Evolutionary conservation across 2,888 invertebrate genomes (phyloP), one percentile per base, ranked within the genome.

Genomic region (Acanthosepion pharaonis): DNA sequence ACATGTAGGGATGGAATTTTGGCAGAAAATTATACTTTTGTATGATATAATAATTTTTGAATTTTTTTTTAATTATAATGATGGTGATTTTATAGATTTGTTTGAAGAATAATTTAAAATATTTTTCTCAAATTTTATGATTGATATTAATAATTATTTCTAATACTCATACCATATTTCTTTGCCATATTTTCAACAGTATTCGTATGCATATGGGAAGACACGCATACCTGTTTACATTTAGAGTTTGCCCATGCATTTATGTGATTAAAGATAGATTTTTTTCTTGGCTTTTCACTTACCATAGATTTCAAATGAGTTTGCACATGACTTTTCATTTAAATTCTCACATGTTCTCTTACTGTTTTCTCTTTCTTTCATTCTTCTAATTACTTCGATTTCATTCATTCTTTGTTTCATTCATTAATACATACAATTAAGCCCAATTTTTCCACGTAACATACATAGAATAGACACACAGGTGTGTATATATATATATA

Each of bases 21-120:
- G n/a, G 78, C n/a, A n/a, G 33, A 78, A 78, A 78, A 78, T n/a
- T 78, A 78, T 78, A 78, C 78, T 78, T 78, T 78, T 78, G 78
- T 15, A 78, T 78, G n/a, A n/a, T 78, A 15, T n/a, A 78, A 78
- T 78, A 78, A 78, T n/a, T 78, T 9, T 78, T 11, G 2, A 8
- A n/a, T 11, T n/a, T n/a, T 78, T 78, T 15, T n/a, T 15, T 78
- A 78, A 78, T 78, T n/a, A 78, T n/a, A 78, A 78, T 78, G 28
- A 78, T n/a, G 28, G 78, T 78, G n/a, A 78, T 5, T 78, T 78
- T 15, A n/a, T 78, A 78, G 28, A 33, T 78, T n/a, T 78, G n/a
- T 78, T 78, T 78, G 15, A n/a, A n/a, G 78, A 78, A 78, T 78
- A 33, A 78, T n/a, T 78, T 78, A 78, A 78, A 78, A 78, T 78